Conservation (phyloP, 2,888 invertebrate genomes). For the Oscheius sp. region DNA sequence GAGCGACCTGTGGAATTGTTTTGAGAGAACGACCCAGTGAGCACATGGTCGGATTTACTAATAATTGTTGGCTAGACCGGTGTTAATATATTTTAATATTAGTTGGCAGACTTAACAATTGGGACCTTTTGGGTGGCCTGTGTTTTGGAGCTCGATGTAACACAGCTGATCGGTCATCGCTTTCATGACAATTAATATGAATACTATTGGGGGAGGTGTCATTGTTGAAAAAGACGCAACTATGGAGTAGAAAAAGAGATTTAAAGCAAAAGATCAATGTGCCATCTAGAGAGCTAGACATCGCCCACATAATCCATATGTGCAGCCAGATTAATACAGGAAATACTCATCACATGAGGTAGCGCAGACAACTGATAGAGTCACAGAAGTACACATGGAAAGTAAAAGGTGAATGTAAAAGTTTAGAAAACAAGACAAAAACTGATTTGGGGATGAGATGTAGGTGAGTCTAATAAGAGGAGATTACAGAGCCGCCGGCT, state of each 20-base stretch:
- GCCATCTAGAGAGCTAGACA: neutral
- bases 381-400: no score
- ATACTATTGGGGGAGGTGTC: neutral
- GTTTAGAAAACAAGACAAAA: neutral
- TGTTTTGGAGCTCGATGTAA: conserved; percentile 24
- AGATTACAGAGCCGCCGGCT: conserved; percentile 30
- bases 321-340: neutral
- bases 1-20: conserved; percentile 8
- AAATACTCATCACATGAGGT: conserved; percentile 3
- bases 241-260: neutral
- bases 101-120: conserved; percentile 22
- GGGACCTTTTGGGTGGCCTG: conserved; percentile 29
- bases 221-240: neutral
- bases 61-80: conserved; percentile 3
- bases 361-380: no score
- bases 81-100: conserved; percentile 15
- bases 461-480: conserved; percentile 36
- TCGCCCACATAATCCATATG: conserved; percentile 4
- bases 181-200: conserved; percentile 25
- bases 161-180: conserved; percentile 29
- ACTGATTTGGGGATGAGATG: conserved; percentile 17
- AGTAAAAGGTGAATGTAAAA: neutral
- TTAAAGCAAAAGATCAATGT: no score
- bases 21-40: neutral
- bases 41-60: neutral